Base-by-base conservation (phyloP, 1,140 invertebrate genomes). In the Ectropis grisescens region DNA sequence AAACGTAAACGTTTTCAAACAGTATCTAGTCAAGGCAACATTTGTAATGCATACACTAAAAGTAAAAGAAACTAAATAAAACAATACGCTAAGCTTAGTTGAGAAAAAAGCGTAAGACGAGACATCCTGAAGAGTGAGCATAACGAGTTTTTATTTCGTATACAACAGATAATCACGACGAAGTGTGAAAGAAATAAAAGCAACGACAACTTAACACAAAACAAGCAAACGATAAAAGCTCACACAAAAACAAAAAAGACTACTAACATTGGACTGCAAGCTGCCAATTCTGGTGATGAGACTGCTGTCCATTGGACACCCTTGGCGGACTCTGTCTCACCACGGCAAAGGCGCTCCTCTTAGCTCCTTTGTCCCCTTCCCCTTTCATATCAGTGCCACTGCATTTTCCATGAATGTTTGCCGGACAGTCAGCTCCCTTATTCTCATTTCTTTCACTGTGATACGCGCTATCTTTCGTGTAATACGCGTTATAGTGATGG, bases 251-350 rank as follows among this genome's bases (percentile, higher is more conserved):
- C 41, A 66, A 37, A 69, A 74, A 67, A 70, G 13, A 41, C 60
- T 83, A 86, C 85, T 86, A 87, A 86, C 85, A 86, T 55, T 86
- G 84, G 51, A 87, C 86, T 37, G 85, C 72, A 52, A 87, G 83
- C 64, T 87, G 84, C 85, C 88, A 88, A 78, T 86, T 86, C 55
- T 72, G 67, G 58, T 79, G 64, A 75, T 80, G 62, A 69, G 83
- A 10, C 24, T 4, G 68, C 81, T 82, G 61, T 69, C 83, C 84
- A 85, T 83, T 84, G 76, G 82, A 68, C 80, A 82, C 84, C 72
- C 84, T 82, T 67, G 83, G 82, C 52, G 69, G 69, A 52, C 56
- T 68, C 35, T 75, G 62, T 50, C 66, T 70, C 32, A 80, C 75
- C 38, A 70, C 71, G 23, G 76, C 70, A 60, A 82, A 83, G 32